Evolutionary conservation across 2,797 vertebrate species (phyloP).

Genomic region (Chrosomus eos): DNA sequence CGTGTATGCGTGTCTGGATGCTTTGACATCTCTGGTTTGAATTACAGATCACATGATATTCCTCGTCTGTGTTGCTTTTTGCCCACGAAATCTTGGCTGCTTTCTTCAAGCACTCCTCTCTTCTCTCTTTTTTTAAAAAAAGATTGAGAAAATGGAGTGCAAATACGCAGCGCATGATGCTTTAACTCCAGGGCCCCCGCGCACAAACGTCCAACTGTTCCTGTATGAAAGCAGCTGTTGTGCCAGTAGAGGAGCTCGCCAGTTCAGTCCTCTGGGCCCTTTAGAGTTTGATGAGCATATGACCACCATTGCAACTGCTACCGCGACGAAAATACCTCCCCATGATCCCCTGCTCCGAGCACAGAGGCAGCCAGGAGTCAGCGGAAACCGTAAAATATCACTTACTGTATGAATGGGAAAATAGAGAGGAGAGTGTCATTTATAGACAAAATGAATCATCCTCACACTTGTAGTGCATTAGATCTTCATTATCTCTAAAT

Average conservation of each 20-base stretch:
- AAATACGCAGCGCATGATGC: slow-evolving; percentile 76
- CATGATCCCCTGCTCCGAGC: slow-evolving; percentile 45
- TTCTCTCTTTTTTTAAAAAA: slow-evolving; percentile 15
- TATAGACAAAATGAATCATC: background rate
- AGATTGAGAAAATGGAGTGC: slow-evolving; percentile 63
- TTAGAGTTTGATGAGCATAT: slow-evolving; percentile 72
- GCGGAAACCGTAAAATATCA: slow-evolving; percentile 73
- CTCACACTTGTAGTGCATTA: background rate
- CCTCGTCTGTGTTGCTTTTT: slow-evolving; percentile 34
- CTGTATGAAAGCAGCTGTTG: slow-evolving; percentile 80
- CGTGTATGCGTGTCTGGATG: slow-evolving; percentile 41
- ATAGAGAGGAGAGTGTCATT: background rate
- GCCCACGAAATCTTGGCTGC: slow-evolving; percentile 57
- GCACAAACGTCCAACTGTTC: slow-evolving; percentile 80
- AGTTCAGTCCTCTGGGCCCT: slow-evolving; percentile 70
- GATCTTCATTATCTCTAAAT: background rate
- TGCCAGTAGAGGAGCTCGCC: slow-evolving; percentile 68
- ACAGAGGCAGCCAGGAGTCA: slow-evolving; percentile 63
- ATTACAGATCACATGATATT: slow-evolving; percentile 76
- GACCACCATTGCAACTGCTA: slow-evolving; percentile 52
- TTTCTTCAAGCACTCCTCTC: slow-evolving; percentile 42
- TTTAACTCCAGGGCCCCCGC: slow-evolving; percentile 70
- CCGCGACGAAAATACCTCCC: slow-evolving; percentile 49
- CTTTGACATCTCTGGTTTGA: slow-evolving; percentile 67
- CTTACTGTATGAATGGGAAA: slow-evolving; percentile 52